Conservation (phyloP, 1,140 invertebrate species). For the Hirudo medicinalis region DNA sequence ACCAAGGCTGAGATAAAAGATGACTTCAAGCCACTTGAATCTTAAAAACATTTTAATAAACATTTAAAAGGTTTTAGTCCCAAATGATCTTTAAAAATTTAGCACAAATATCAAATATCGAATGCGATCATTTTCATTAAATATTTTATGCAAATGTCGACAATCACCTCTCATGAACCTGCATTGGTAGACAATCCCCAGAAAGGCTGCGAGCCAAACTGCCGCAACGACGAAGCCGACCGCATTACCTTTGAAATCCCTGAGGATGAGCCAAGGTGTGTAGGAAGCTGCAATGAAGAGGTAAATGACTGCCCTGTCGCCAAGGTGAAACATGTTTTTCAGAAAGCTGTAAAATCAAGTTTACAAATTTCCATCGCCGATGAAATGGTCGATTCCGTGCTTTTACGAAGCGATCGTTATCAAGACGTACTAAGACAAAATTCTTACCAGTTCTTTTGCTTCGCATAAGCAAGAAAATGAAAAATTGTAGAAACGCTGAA, state of each 20-base stretch:
- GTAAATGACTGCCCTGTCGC: constrained; percentile 87
- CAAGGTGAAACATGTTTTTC: constrained; percentile 66
- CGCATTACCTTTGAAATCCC: constrained; percentile 41
- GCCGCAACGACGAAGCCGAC: constrained; percentile 55
- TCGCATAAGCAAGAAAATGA: constrained; percentile 43
- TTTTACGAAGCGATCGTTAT: no score
- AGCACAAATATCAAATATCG: no score
- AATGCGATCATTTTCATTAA: no score
- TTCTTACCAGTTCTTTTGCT: no score
- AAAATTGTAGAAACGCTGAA: constrained; percentile 80
- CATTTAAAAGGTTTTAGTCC: no score
- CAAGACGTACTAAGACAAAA: no score
- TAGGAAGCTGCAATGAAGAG: constrained; percentile 89
- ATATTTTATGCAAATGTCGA: not conserved
- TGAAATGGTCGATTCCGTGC: no score
- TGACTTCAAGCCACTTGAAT: constrained; percentile 78
- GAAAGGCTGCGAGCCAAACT: constrained; percentile 66
- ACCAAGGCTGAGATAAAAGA: constrained; percentile 76
- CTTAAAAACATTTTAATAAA: constrained; percentile 27
- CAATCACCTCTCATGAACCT: constrained; percentile 64
- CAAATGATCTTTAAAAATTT: no score
- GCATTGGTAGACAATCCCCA: constrained; percentile 80
- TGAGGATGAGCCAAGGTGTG: constrained; percentile 61
- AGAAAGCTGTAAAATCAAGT: constrained; percentile 51
- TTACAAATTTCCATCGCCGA: not conserved